phyloP scores from a whole-genome alignment of 2,888 invertebrate genomes.

The Dicranocentrus wangi region DNA sequence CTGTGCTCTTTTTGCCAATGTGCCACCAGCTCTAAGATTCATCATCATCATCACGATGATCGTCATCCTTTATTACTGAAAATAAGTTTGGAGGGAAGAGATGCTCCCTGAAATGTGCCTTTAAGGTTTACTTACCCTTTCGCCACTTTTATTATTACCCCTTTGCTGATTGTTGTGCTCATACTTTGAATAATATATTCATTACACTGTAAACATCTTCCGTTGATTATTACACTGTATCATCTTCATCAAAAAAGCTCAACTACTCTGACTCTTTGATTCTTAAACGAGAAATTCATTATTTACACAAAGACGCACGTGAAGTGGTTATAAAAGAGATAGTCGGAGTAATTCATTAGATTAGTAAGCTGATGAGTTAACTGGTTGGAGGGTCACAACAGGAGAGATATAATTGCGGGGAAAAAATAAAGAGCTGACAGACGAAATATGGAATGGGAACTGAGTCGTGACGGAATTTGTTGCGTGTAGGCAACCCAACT shows the following conservation, averaged over 20 bases:
- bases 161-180: background rate
- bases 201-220: conserved; percentile 43
- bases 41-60: no score
- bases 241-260: background rate
- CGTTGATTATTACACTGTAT: conserved; percentile 12
- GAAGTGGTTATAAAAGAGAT: conserved; percentile 50
- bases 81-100: background rate
- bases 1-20: no score
- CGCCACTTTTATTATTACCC: background rate
- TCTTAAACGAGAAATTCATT: background rate
- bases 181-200: conserved; percentile 36
- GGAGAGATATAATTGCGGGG: no score
- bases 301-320: conserved; percentile 8
- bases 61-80: background rate
- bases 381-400: background rate
- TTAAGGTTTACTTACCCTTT: conserved; percentile 22
- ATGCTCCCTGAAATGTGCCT: conserved; percentile 11
- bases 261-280: background rate
- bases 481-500: background rate
- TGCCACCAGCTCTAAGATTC: no score
- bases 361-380: conserved; percentile 45
- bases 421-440: background rate
- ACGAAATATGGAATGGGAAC: background rate
- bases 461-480: background rate
- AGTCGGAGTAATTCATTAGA: conserved; percentile 30